Base-by-base conservation (phyloP, 2,113 vertebrate genomes). In the Alexandromys fortis region DNA sequence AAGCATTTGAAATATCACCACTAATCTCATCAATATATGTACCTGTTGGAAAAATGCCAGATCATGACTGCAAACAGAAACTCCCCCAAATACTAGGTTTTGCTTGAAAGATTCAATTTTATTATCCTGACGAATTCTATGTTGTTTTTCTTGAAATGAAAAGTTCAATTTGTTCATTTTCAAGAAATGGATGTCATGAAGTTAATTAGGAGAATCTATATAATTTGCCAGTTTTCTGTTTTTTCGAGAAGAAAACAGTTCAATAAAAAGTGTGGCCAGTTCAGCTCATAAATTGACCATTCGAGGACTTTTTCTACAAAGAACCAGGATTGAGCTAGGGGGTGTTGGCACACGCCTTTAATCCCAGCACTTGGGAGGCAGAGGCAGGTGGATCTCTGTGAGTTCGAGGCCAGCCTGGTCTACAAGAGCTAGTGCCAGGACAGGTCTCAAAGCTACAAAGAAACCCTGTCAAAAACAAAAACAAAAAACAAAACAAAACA, bases 71-170 rank as follows among this genome's bases (percentile, higher is more conserved):
- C 7, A 73, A 52, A 76, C 3, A 33, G 49, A 72, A 49, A 52
- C 33, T 45, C 88, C 61, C 45, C 63, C 47, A 76, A 93, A 76
- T 81, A 75, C 13, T 45, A 11, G 42, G 52, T 86, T 95, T 86
- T 81, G 28, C 30, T 75, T 22, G 61, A 87, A 90, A 63, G 0
- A 19, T 79, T 49, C 10, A 75, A 75, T 81, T 86, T 93, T 81
- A 75, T 79, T 73, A 67, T 5, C 16, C 33, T 17, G 47, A 89
- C 30, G 68, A 49, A 81, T 73, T 63, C 13, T 13, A 0, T 65
- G 12, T 86, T 92, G 73, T 94, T 90, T 87, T 94, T 38, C 77
- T 83, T 38, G 72, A 75, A 68, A 78, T 24, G 7, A 81, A 61
- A 90, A 42, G 0, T 42, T 72, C 21, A 75, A 3, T 5, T 67